Evolutionary conservation across 2,888 invertebrate species (phyloP).

Genomic region (Agonum fuliginosum): DNA sequence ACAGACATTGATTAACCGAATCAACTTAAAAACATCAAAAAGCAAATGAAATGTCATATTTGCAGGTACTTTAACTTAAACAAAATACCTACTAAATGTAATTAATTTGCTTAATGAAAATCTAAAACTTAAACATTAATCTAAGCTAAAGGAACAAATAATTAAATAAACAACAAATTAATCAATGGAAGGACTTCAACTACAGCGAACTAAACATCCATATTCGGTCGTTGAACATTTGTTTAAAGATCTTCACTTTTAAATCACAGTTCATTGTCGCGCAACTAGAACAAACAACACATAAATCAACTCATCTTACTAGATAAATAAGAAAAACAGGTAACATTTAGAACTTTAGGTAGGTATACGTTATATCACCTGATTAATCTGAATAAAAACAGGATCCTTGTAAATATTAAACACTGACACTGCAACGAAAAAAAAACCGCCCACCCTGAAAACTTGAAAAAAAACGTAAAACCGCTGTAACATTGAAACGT

Average conservation of each 20-base stretch:
- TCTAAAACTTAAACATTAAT: neutral
- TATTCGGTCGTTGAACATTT: constrained; percentile 10
- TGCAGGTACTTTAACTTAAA: too few species aligned
- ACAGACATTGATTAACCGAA: too few species aligned
- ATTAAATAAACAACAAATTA: neutral
- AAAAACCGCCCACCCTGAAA: too few species aligned
- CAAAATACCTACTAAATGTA: neutral
- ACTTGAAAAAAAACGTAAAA: too few species aligned
- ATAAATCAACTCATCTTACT: neutral
- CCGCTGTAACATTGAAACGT: too few species aligned
- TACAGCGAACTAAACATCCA: neutral
- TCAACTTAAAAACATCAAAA: neutral
- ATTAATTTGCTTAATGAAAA: constrained; percentile 16
- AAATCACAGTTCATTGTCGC: neutral
- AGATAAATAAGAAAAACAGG: neutral
- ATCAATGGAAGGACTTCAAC: constrained; percentile 6
- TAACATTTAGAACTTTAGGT: neutral
- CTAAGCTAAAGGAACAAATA: neutral
- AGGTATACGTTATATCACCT: neutral
- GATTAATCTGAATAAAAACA: too few species aligned
- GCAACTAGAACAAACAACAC: constrained; percentile 12
- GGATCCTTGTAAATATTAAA: too few species aligned
- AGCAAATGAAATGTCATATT: neutral
- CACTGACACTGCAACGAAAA: too few species aligned
- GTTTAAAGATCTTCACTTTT: constrained; percentile 9